phyloP scores from a whole-genome alignment of 2,888 invertebrate species.

The Caenorhabditis sp. region DNA sequence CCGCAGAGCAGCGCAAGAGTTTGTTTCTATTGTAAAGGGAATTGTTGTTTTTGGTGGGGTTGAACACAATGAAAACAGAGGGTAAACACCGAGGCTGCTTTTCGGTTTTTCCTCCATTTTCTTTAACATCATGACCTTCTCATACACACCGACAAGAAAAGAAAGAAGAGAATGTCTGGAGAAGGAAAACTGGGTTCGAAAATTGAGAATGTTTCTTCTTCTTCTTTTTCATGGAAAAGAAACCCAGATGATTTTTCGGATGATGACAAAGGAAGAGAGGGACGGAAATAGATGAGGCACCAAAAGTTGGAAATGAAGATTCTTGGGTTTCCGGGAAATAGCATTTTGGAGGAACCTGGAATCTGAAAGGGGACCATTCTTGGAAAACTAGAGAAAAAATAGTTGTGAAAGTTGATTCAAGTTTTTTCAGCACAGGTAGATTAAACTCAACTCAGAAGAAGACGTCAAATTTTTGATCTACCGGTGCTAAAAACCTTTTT shows the following conservation, averaged over 20 bases:
- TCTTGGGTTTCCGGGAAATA: background rate
- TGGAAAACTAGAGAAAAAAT: no score
- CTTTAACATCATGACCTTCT: constrained; percentile 44
- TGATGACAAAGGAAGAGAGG: constrained; percentile 13
- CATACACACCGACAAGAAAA: constrained; percentile 29
- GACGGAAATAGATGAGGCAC: constrained; percentile 14
- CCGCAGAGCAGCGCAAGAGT: constrained; percentile 13
- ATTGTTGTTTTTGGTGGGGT: background rate
- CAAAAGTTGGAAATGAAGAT: background rate
- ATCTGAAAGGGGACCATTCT: no score
- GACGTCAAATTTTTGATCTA: no score
- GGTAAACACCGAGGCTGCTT: constrained; percentile 28
- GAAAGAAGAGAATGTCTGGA: constrained; percentile 29
- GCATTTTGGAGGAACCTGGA: no score
- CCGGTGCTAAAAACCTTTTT: no score
- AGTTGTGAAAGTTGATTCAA: no score
- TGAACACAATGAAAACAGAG: constrained; percentile 53
- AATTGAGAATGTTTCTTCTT: constrained; percentile 45
- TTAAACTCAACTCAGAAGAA: no score
- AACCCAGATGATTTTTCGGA: constrained; percentile 3
- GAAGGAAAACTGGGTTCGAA: constrained; percentile 26
- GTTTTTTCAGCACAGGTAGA: no score
- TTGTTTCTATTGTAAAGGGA: constrained; percentile 47
- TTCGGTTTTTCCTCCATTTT: constrained; percentile 40
- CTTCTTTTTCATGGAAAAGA: constrained; percentile 7